A percentile compares a stretch with the other conserved stretches of the same genome.
Conservation (phyloP, 2,797 vertebrate genomes). For the Anableps anableps region DNA sequence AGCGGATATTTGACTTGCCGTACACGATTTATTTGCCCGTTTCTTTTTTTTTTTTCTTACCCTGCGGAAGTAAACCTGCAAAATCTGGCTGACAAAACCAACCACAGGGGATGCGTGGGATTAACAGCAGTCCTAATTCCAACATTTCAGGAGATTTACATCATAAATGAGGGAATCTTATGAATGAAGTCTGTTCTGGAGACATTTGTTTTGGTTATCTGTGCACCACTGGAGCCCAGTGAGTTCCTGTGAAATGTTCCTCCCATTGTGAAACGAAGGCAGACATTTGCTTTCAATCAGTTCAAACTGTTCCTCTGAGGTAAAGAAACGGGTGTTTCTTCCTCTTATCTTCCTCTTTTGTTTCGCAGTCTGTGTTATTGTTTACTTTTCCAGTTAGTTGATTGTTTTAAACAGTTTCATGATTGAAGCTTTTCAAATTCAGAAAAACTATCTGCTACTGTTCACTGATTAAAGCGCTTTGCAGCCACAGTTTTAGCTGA, state of each 20-base stretch:
- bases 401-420: background rate
- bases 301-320: conserved; percentile 12
- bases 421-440: conserved; percentile 10
- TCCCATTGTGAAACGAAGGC: conserved; percentile 3
- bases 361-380: conserved; percentile 4
- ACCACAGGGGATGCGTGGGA: conserved; percentile 16
- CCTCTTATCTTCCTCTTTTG: conserved; percentile 21
- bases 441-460: background rate
- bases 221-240: background rate
- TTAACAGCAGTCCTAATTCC: conserved; percentile 23
- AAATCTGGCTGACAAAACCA: conserved; percentile 1
- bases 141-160: conserved; percentile 12
- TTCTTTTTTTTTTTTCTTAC: background rate
- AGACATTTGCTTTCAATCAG: conserved; percentile 18
- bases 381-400: background rate
- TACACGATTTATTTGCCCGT: background rate
- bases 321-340: conserved; percentile 25
- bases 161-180: background rate
- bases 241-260: background rate
- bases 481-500: background rate
- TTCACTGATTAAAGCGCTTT: background rate
- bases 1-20: conserved; percentile 13
- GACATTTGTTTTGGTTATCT: background rate
- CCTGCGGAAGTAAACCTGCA: conserved; percentile 20
- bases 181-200: background rate